Conservation (phyloP, 2,113 vertebrate genomes). For the Megaceryle torquata region DNA sequence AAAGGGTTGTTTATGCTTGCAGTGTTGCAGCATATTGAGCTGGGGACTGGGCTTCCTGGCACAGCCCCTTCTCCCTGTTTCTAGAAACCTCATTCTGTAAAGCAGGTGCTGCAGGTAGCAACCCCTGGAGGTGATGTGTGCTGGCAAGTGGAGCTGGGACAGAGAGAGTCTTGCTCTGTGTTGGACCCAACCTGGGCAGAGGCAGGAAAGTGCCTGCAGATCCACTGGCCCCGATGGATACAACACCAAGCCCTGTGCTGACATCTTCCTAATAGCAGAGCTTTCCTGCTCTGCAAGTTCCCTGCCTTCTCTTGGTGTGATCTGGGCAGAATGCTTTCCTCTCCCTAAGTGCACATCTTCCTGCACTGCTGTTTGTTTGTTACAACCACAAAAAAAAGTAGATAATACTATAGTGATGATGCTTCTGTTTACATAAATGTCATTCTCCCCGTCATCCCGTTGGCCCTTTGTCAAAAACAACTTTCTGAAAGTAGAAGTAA, state of each 20-base stretch:
- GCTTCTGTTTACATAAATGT: not conserved
- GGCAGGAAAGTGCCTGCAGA: not conserved
- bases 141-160: not conserved
- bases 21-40: not conserved
- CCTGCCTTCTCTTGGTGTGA: not conserved
- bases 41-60: not conserved
- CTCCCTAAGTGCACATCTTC: rapidly evolving
- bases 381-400: not conserved
- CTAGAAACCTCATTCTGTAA: not conserved
- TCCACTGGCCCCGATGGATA: not conserved
- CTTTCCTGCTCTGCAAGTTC: not conserved
- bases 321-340: not conserved
- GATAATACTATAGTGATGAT: not conserved
- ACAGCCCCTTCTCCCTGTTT: not conserved
- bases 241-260: rapidly evolving
- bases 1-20: not conserved
- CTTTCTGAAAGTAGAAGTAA: not conserved
- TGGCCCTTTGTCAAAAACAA: not conserved
- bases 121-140: rapidly evolving
- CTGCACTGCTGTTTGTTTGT: not conserved
- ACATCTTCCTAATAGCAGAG: not conserved
- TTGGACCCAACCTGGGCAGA: no score
- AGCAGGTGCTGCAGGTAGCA: not conserved
- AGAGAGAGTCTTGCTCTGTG: rapidly evolving
- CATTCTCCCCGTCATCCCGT: not conserved